A percentile compares a stretch with the other conserved stretches of the same genome.
phyloP scores from a whole-genome alignment of 2,888 invertebrate species.

The Apotomis betuletana region DNA sequence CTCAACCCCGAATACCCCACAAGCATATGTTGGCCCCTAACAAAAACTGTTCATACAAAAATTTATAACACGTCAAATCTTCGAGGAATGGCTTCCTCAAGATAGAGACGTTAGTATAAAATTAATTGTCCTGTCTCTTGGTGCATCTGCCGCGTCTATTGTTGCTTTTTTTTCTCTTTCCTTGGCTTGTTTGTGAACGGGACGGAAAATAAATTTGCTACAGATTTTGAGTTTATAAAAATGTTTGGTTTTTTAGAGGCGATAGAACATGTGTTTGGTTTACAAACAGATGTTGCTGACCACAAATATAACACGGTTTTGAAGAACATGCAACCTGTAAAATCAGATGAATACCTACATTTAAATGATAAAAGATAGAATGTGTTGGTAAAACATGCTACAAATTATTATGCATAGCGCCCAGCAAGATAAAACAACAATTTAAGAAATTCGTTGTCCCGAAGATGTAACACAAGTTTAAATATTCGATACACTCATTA shows the following conservation, averaged over 20 bases:
- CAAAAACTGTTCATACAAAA: slow-evolving; percentile 71
- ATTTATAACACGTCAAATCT: slow-evolving; percentile 82
- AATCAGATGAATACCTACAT: background rate
- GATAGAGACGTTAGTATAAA: slow-evolving; percentile 80
- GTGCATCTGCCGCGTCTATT: slow-evolving; percentile 74
- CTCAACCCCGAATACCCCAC: slow-evolving; percentile 54
- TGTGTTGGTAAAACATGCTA: slow-evolving; percentile 20
- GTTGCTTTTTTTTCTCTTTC: slow-evolving; percentile 63
- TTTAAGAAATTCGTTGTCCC: slow-evolving; percentile 24
- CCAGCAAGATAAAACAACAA: slow-evolving; percentile 23
- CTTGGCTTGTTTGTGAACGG: slow-evolving; percentile 36
- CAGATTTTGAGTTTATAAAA: slow-evolving; percentile 32
- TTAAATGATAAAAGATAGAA: background rate
- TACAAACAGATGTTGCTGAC: slow-evolving; percentile 26
- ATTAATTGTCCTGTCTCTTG: slow-evolving; percentile 76
- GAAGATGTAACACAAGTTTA: slow-evolving; percentile 43
- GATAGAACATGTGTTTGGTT: slow-evolving; percentile 30
- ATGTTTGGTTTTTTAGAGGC: slow-evolving; percentile 15
- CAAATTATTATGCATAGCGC: background rate
- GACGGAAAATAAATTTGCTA: slow-evolving; percentile 13
- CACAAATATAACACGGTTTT: slow-evolving; percentile 19
- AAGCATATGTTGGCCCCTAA: slow-evolving; percentile 61
- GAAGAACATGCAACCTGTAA: slow-evolving; percentile 9
- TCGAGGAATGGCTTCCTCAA: slow-evolving; percentile 79
- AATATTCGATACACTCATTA: slow-evolving; percentile 66